Evolutionary conservation across 2,113 vertebrate species (phyloP), one percentile per base, ranked within the genome.

Genomic region (Sminthopsis crassicaudata): DNA sequence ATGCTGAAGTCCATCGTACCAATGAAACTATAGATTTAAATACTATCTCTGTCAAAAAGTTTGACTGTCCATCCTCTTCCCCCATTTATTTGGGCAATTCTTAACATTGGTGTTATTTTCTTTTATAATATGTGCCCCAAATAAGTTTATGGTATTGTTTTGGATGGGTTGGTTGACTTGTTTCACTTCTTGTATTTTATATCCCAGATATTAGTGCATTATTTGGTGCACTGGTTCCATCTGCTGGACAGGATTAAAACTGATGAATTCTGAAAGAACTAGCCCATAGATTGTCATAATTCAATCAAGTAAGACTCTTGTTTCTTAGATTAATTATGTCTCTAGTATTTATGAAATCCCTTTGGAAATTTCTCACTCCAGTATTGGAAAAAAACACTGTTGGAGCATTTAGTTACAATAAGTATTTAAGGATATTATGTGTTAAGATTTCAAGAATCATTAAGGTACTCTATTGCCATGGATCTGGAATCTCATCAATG

Each of bases 181-280:
- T 42, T 84, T 84, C 19, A 23, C 1, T 23, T 0, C 26, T 46
- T 90, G 54, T 4, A 48, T 48, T 36, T 0, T n/a, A 84, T 84
- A 42, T 6, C 5, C 36, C 14, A 76, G n/a, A 2, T 48, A 67
- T 30, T 24, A 22, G 89, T 25, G 50, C 67, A 96, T 98, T 98
- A 84, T 91, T 97, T 97, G 91, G 42, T 97, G 67, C 93, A 95
- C 92, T 98, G 94, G 96, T 97, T 98, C 98, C 98, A 98, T 95
- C 98, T 98, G 94, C 96, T 97, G 98, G 96, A 95, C 11, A 23
- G 0, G 53, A 92, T 10, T n/a, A 96, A 55, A 97, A 97, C 52
- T 91, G 60, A 92, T 94, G 50, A 10, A 7, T 23, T 55, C 2
- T 42, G 30, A 51, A 26, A 88, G 46, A 6, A 30, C 7, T 16